Evolutionary conservation across 2,113 vertebrate genomes (phyloP).

Genomic region (Lucifuga dentata): DNA sequence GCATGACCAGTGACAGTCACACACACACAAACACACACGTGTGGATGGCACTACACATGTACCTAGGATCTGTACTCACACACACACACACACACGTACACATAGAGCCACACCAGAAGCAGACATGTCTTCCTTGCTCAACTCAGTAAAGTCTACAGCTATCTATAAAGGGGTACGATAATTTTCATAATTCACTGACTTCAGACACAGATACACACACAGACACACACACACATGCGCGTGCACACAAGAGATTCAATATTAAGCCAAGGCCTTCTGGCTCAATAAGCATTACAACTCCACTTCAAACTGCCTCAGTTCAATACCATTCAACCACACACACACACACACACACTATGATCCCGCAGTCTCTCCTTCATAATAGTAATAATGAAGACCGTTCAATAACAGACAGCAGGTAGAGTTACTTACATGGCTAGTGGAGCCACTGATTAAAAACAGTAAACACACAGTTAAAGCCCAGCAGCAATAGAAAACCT

Average conservation of each 20-base stretch:
- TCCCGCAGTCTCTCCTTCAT: constrained; percentile 14
- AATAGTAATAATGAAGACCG: constrained; percentile 23
- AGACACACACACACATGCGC: not conserved
- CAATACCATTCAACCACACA: constrained; percentile 11
- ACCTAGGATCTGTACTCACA: constrained; percentile 2
- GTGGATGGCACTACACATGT: constrained; percentile 18
- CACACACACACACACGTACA: not conserved
- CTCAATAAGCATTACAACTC: constrained; percentile 20
- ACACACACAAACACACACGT: constrained; percentile 40
- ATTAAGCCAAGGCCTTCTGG: not conserved
- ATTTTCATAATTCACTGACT: constrained; percentile 1
- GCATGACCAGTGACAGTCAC: constrained; percentile 45
- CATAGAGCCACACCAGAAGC: not conserved
- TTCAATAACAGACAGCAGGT: constrained; percentile 27
- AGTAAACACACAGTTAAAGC: constrained; percentile 19
- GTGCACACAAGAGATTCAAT: constrained; percentile 23
- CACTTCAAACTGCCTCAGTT: constrained; percentile 2
- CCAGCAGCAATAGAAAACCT: constrained; percentile 11
- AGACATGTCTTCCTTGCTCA: not conserved
- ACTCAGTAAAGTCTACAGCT: not conserved
- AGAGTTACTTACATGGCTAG: constrained; percentile 31
- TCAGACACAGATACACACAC: not conserved
- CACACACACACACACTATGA: constrained; percentile 1
- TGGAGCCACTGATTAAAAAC: constrained; percentile 31
- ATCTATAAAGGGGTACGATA: not conserved